Conservation (phyloP, 2,113 vertebrate genomes). For the Phalacrocorax aristotelis region DNA sequence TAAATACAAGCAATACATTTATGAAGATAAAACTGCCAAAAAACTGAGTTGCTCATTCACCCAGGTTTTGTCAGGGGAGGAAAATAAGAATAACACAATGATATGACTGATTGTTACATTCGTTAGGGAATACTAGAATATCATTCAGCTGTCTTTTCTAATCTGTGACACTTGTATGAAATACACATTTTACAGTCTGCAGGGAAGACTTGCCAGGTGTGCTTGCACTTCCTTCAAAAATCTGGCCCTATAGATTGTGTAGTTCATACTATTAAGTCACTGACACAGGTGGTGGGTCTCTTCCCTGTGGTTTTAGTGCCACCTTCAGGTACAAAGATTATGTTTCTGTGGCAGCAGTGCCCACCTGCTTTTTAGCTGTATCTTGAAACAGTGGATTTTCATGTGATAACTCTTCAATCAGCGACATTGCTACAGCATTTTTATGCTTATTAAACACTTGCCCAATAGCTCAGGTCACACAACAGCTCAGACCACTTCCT, state of each 20-base stretch:
- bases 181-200: not conserved
- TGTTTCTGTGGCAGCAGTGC: not conserved
- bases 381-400: not conserved
- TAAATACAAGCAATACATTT: not conserved
- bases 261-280: too few species aligned
- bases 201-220: not conserved
- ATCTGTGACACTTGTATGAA: not conserved
- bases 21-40: not conserved
- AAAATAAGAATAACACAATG: not conserved
- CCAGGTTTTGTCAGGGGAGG: not conserved
- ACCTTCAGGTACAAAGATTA: conserved; percentile 1
- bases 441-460: not conserved
- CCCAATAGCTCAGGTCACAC: not conserved
- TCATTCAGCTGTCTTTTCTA: not conserved
- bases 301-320: conserved; percentile 2
- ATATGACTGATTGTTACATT: not conserved
- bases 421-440: not conserved
- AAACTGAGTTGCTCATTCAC: not conserved
- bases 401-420: not conserved
- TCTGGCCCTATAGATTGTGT: not conserved
- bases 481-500: not conserved
- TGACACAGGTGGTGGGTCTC: not conserved
- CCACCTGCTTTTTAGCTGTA: not conserved
- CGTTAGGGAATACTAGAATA: not conserved
- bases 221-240: not conserved